Conservation (phyloP, 1,140 invertebrate genomes). For the Atopsyche davidsoni region DNA sequence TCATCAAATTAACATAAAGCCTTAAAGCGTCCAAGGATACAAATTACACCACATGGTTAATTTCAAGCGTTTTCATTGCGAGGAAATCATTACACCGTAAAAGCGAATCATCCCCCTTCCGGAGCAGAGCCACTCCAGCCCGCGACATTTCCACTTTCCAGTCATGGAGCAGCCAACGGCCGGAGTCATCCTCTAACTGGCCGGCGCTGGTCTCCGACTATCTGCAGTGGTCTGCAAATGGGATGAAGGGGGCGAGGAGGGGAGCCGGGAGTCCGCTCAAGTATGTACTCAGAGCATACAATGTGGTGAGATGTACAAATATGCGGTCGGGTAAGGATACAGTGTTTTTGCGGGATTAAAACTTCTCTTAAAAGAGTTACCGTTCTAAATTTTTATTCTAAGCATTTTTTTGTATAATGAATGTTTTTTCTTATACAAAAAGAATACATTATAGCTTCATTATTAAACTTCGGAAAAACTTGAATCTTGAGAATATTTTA, state of each 20-base stretch:
- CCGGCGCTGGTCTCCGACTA: background rate
- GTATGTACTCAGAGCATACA: no score
- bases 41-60: no score
- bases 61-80: no score
- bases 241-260: background rate
- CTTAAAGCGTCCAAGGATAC: no score
- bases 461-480: no score
- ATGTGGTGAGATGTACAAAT: background rate
- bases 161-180: constrained; percentile 15
- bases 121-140: background rate
- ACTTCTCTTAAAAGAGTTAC: background rate
- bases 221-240: constrained; percentile 11
- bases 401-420: no score
- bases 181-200: constrained; percentile 6
- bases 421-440: no score
- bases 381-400: background rate
- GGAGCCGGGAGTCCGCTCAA: no score
- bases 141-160: constrained; percentile 8
- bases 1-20: no score
- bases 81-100: no score
- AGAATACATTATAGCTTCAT: no score
- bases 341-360: background rate
- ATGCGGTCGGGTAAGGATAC: background rate
- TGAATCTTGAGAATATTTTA: no score
- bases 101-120: background rate